phyloP scores from a whole-genome alignment of 1,140 invertebrate species.

The Bombus balteatus region DNA sequence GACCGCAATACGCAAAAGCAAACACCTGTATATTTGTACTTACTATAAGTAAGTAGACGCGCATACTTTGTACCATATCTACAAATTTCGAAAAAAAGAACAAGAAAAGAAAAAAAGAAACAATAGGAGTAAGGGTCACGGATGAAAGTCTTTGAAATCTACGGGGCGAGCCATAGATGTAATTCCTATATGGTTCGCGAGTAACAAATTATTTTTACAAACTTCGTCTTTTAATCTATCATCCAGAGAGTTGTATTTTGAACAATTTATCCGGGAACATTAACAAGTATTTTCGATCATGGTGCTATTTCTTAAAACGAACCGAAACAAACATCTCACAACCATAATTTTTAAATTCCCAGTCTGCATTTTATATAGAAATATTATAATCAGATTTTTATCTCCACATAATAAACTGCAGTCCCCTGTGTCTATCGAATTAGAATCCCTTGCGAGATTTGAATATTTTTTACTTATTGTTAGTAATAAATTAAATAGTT shows the following conservation, averaged over 20 bases:
- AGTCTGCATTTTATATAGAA: neutral
- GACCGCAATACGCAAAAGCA: neutral
- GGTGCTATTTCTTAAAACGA: constrained; percentile 3
- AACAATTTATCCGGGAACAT: constrained; percentile 21
- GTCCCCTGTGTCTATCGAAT: too few relatives aligned
- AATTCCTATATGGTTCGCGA: neutral
- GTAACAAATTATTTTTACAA: constrained; percentile 48
- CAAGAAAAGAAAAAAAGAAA: neutral
- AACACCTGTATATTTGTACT: constrained; percentile 26
- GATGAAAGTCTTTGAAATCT: constrained; percentile 37
- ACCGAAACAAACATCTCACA: neutral
- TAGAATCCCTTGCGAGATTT: neutral
- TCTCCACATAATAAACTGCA: neutral
- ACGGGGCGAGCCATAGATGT: neutral
- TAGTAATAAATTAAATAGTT: too few relatives aligned
- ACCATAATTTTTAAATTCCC: neutral
- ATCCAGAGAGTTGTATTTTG: constrained; percentile 36
- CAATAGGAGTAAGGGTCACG: constrained; percentile 33
- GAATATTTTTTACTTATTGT: too few relatives aligned
- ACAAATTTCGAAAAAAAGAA: neutral
- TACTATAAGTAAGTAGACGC: neutral
- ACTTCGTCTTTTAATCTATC: constrained; percentile 27
- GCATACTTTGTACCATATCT: constrained; percentile 26
- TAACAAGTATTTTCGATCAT: constrained; percentile 1
- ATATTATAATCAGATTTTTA: neutral